These are phyloP conservation scores for Orchestia grillus DNA, from an alignment of 1,140 invertebrate genomes.

Conservation along the genomic window DNA sequence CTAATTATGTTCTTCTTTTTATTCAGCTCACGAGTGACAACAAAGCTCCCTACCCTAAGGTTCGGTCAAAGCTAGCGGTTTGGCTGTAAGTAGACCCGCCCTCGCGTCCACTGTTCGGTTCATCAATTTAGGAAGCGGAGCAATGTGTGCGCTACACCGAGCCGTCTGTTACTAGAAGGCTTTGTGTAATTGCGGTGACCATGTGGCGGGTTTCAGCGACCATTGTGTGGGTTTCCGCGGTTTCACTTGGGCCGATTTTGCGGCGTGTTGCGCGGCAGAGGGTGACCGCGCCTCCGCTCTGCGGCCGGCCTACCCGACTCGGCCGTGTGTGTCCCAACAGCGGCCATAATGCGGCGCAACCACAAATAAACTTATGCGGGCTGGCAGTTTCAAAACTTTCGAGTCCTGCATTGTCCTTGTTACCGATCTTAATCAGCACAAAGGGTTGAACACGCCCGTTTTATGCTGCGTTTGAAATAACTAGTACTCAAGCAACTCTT, in stretches of 20 bases:
- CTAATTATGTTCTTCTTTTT: neutral
- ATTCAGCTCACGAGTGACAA: neutral
- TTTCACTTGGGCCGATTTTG: neutral
- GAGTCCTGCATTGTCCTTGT: neutral
- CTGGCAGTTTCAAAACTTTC: neutral
- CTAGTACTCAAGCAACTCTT: too few species aligned
- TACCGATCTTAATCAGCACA: neutral
- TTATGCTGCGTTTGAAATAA: neutral
- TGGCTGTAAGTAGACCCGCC: neutral
- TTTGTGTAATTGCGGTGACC: constrained; percentile 36
- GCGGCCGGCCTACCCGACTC: neutral
- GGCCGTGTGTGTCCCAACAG: neutral
- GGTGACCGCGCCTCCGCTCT: neutral
- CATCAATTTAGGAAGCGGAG: constrained; percentile 1
- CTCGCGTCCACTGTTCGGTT: neutral
- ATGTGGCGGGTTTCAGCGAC: constrained; percentile 14
- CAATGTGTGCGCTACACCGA: neutral
- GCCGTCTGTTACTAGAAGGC: neutral
- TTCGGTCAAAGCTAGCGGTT: neutral
- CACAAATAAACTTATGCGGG: neutral
- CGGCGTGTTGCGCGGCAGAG: neutral
- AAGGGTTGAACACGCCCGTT: neutral
- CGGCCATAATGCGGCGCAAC: neutral
- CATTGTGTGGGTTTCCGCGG: constrained; percentile 26
- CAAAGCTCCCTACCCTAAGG: neutral